Conservation (phyloP, 1,140 invertebrate genomes). For the Diploscapter pachys region DNA sequence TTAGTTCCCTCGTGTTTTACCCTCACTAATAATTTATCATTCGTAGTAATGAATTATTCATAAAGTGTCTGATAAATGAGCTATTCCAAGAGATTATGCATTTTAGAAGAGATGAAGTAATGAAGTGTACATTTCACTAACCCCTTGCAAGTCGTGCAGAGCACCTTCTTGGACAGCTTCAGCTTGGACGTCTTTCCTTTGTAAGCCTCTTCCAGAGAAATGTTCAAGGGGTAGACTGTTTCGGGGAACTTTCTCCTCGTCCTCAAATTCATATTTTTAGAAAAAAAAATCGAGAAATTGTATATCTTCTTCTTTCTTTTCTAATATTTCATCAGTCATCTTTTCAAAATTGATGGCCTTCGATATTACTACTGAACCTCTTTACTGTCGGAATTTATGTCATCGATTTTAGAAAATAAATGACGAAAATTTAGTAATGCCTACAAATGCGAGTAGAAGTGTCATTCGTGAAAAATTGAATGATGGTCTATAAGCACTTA, state of each 20-base stretch:
- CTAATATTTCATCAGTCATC: too few relatives aligned
- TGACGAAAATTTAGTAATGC: background rate
- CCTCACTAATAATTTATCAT: background rate
- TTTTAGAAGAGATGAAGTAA: background rate
- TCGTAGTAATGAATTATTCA: too few relatives aligned
- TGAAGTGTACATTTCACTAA: constrained; percentile 52
- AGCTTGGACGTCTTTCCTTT: constrained; percentile 63
- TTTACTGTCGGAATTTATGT: background rate
- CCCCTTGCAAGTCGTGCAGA: constrained; percentile 62
- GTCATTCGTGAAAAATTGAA: too few relatives aligned
- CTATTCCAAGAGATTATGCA: background rate
- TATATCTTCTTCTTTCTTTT: constrained; percentile 35
- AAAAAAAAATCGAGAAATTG: too few relatives aligned
- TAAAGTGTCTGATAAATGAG: background rate
- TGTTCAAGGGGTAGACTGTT: constrained; percentile 55
- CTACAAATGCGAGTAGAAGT: too few relatives aligned
- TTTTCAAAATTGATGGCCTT: too few relatives aligned
- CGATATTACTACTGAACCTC: too few relatives aligned
- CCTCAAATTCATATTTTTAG: constrained; percentile 32
- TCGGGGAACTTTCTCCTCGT: constrained; percentile 51
- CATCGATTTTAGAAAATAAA: constrained; percentile 20
- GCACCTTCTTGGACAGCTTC: constrained; percentile 61
- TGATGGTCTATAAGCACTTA: too few relatives aligned
- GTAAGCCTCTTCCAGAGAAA: constrained; percentile 63
- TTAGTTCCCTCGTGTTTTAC: background rate